These are phyloP conservation scores for Ictidomys tridecemlineatus DNA, from an alignment of 2,113 vertebrate genomes.

Conservation along the genomic window DNA sequence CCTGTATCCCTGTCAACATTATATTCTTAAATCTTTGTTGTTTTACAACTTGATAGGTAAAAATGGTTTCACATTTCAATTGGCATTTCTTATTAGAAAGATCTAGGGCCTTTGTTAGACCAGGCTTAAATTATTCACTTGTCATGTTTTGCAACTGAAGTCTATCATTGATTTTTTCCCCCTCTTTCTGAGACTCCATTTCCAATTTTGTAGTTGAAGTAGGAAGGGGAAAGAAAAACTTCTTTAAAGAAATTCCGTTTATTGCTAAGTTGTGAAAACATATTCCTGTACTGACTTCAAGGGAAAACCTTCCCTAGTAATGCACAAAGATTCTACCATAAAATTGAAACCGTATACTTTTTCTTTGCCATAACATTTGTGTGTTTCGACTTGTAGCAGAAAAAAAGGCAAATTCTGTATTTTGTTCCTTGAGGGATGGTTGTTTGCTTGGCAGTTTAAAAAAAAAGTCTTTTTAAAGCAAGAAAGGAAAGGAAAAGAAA, in stretches of 20 bases:
- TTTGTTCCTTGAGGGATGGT: conserved; percentile 33
- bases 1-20: neutral
- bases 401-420: conserved; percentile 52
- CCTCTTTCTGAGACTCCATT: conserved; percentile 55
- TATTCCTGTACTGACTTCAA: conserved; percentile 54
- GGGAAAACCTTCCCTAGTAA: neutral
- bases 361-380: conserved; percentile 54
- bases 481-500: conserved; percentile 27
- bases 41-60: conserved; percentile 12
- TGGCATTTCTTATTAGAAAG: conserved; percentile 58
- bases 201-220: conserved; percentile 73
- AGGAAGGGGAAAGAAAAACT: conserved; percentile 57
- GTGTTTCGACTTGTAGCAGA: conserved; percentile 19
- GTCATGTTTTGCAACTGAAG: conserved; percentile 53
- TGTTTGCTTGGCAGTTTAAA: conserved; percentile 36
- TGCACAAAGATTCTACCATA: conserved; percentile 38
- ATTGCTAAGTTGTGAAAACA: conserved; percentile 70
- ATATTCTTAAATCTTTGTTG: conserved; percentile 36
- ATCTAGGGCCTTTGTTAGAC: neutral
- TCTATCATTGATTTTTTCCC: conserved; percentile 53
- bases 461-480: neutral
- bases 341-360: conserved; percentile 38
- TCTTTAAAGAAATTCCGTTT: conserved; percentile 72
- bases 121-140: conserved; percentile 64
- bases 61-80: conserved; percentile 47